A percentile compares a stretch with the other conserved stretches of the same genome.
These are phyloP conservation scores for Tinamus guttatus DNA, from an alignment of 2,113 vertebrate species.

Conservation along the genomic window DNA sequence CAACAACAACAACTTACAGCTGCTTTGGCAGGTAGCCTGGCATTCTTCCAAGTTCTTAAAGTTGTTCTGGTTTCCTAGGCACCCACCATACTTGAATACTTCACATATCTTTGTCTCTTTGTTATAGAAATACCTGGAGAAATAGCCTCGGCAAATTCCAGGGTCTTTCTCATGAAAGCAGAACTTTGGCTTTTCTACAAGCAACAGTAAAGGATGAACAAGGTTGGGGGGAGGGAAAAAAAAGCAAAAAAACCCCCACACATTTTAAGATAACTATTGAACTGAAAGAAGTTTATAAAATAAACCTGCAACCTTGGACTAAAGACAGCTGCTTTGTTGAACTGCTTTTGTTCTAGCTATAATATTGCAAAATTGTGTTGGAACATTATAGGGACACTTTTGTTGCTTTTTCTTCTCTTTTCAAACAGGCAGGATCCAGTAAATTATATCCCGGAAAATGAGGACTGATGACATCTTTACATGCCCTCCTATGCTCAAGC, in stretches of 20 bases:
- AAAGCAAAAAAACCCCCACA: background rate
- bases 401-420: background rate
- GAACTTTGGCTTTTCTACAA: slow-evolving; percentile 83
- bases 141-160: slow-evolving; percentile 87
- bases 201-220: background rate
- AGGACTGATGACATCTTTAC: background rate
- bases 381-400: background rate
- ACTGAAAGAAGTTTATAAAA: background rate
- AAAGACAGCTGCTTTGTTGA: background rate
- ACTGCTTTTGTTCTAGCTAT: background rate
- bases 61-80: slow-evolving; percentile 93
- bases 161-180: slow-evolving; percentile 86
- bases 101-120: slow-evolving; percentile 78
- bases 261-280: background rate
- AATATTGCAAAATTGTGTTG: background rate
- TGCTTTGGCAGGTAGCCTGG: slow-evolving; percentile 77
- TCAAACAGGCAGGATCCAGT: background rate
- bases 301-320: background rate
- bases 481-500: background rate
- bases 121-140: slow-evolving; percentile 88
- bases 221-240: background rate
- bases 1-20: slow-evolving; percentile 70
- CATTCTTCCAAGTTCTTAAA: slow-evolving; percentile 84
- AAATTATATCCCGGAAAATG: background rate
- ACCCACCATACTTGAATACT: slow-evolving; percentile 90